Evolutionary conservation across 2,888 invertebrate species (phyloP).

Genomic region (Tanytarsus gracilentus): DNA sequence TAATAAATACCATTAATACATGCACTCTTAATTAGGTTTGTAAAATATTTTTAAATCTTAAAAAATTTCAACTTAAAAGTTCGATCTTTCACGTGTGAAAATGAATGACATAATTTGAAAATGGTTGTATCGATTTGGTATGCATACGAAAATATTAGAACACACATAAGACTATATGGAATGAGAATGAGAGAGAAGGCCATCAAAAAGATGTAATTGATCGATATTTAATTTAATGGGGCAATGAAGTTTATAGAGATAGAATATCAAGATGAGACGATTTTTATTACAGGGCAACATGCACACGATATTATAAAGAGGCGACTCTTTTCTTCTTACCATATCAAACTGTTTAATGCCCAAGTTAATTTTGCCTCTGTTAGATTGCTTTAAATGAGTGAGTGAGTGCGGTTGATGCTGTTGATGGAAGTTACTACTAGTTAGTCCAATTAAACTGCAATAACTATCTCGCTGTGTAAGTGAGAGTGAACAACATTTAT

Average conservation of each 20-base stretch:
- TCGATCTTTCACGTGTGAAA: too few species aligned
- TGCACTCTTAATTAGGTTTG: too few species aligned
- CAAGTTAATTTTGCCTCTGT: constrained; percentile 27
- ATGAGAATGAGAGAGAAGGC: too few species aligned
- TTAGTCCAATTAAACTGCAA: constrained; percentile 35
- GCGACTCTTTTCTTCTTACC: constrained; percentile 29
- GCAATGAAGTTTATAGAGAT: neutral
- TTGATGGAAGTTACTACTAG: constrained; percentile 30
- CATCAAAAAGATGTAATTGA: neutral
- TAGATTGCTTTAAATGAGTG: neutral
- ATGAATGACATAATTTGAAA: too few species aligned
- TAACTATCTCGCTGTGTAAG: constrained; percentile 38
- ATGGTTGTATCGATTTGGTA: too few species aligned
- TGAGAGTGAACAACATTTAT: constrained; percentile 30
- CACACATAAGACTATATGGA: too few species aligned
- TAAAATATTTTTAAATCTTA: too few species aligned
- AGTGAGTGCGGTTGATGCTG: constrained; percentile 2
- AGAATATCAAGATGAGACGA: neutral
- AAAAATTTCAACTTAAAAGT: too few species aligned
- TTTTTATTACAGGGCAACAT: neutral
- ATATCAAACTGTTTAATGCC: constrained; percentile 30
- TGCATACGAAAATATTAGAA: too few species aligned
- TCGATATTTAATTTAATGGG: neutral
- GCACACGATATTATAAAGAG: neutral
- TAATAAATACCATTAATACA: too few species aligned